Percentiles rank a stretch among this genome's conserved stretches.
These are phyloP conservation scores for Cheirogaleus medius DNA, from an alignment of 2,113 vertebrate genomes.

Conservation along the genomic window DNA sequence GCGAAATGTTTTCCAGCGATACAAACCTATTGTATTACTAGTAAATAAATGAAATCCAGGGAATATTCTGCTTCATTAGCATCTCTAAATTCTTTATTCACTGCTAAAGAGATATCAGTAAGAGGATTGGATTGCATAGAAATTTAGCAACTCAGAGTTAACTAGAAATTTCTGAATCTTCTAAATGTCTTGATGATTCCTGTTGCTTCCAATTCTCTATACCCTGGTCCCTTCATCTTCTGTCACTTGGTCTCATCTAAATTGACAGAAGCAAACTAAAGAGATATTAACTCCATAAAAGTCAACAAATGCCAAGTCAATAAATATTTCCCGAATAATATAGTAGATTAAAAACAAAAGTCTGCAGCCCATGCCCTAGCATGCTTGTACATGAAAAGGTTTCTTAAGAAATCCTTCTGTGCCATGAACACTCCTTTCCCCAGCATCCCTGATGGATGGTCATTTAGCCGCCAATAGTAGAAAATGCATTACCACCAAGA, in stretches of 20 bases:
- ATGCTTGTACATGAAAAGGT: not conserved
- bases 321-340: not conserved
- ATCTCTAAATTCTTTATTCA: not conserved
- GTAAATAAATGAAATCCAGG: not conserved
- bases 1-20: not conserved
- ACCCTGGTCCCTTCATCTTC: not conserved
- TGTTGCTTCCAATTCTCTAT: not conserved
- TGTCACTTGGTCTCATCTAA: not conserved
- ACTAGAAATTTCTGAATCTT: not conserved
- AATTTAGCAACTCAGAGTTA: not conserved
- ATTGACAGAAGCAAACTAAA: constrained; percentile 14
- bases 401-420: not conserved
- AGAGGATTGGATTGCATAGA: not conserved
- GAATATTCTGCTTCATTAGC: not conserved
- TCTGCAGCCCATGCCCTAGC: not conserved
- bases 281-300: not conserved
- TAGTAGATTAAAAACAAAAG: not conserved
- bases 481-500: not conserved
- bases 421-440: not conserved
- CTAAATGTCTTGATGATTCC: not conserved
- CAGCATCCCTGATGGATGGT: not conserved
- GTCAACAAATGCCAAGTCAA: not conserved
- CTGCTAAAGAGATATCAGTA: not conserved
- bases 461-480: not conserved
- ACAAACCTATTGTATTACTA: not conserved